These are phyloP conservation scores for Siniperca obscura DNA, from an alignment of 2,797 vertebrate genomes.

Conservation along the genomic window DNA sequence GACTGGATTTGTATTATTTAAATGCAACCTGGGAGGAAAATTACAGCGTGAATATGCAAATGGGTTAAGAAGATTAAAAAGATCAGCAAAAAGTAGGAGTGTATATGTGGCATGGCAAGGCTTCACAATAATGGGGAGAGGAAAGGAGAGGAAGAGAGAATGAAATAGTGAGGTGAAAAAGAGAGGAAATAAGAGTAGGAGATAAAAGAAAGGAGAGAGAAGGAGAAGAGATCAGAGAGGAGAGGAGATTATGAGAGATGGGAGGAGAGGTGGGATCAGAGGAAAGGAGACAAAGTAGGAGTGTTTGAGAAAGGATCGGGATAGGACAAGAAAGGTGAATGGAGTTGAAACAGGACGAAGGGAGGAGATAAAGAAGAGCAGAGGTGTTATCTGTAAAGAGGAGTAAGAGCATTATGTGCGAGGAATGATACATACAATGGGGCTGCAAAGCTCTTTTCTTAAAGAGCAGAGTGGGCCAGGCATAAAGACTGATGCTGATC, in stretches of 20 bases:
- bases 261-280: slow-evolving; percentile 45
- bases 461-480: slow-evolving; percentile 40
- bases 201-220: slow-evolving; percentile 12
- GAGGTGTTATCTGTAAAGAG: slow-evolving; percentile 53
- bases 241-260: slow-evolving; percentile 45
- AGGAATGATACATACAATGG: slow-evolving; percentile 35
- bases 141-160: neutral
- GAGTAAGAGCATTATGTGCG: slow-evolving; percentile 54
- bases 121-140: slow-evolving; percentile 40
- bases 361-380: slow-evolving; percentile 48
- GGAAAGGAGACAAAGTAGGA: slow-evolving; percentile 45
- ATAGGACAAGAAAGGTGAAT: slow-evolving; percentile 22
- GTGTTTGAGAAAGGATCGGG: slow-evolving; percentile 24
- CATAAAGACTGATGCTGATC: slow-evolving; percentile 38
- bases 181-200: slow-evolving; percentile 1
- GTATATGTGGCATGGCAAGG: slow-evolving; percentile 59
- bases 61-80: slow-evolving; percentile 85
- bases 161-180: slow-evolving; percentile 31
- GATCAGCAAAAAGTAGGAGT: slow-evolving; percentile 75
- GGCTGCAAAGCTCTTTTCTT: slow-evolving; percentile 32
- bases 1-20: slow-evolving; percentile 88
- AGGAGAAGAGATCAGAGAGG: slow-evolving; percentile 18
- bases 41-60: slow-evolving; percentile 84
- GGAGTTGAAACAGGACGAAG: slow-evolving; percentile 33
- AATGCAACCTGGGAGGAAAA: slow-evolving; percentile 84